phyloP scores from a whole-genome alignment of 2,113 vertebrate genomes.

The Lepisosteus osseus region DNA sequence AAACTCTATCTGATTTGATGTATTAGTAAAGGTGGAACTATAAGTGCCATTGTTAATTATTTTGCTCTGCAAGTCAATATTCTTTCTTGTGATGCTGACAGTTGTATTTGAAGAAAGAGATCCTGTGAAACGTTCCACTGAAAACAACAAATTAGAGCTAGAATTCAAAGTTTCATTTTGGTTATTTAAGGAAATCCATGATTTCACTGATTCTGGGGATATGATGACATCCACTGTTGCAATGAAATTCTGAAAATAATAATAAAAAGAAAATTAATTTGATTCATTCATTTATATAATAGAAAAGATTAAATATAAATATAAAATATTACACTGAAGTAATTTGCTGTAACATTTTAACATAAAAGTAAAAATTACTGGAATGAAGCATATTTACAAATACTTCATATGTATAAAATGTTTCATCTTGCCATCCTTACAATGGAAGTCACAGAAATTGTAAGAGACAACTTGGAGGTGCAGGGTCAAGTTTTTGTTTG shows the following conservation, averaged over 20 bases:
- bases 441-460: too few relatives aligned
- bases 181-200: constrained; percentile 48
- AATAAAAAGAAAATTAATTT: constrained; percentile 16
- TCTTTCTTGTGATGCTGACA: constrained; percentile 16
- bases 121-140: constrained; percentile 61
- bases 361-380: too few relatives aligned
- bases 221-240: constrained; percentile 46
- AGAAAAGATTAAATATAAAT: neutral
- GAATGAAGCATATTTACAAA: too few relatives aligned
- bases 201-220: constrained; percentile 9
- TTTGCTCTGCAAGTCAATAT: constrained; percentile 41
- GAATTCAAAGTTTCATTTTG: constrained; percentile 31
- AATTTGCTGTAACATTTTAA: too few relatives aligned
- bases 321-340: neutral
- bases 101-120: constrained; percentile 18
- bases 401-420: too few relatives aligned
- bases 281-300: neutral
- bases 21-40: constrained; percentile 15
- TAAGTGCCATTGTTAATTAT: constrained; percentile 24
- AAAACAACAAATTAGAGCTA: constrained; percentile 60
- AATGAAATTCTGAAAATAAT: constrained; percentile 53
- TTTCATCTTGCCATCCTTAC: too few relatives aligned
- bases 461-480: too few relatives aligned
- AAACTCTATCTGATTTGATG: constrained; percentile 49
- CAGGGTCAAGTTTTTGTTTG: too few relatives aligned